These are phyloP conservation scores for Malacoraja senta DNA, from an alignment of 2,797 vertebrate species.

Conservation along the genomic window DNA sequence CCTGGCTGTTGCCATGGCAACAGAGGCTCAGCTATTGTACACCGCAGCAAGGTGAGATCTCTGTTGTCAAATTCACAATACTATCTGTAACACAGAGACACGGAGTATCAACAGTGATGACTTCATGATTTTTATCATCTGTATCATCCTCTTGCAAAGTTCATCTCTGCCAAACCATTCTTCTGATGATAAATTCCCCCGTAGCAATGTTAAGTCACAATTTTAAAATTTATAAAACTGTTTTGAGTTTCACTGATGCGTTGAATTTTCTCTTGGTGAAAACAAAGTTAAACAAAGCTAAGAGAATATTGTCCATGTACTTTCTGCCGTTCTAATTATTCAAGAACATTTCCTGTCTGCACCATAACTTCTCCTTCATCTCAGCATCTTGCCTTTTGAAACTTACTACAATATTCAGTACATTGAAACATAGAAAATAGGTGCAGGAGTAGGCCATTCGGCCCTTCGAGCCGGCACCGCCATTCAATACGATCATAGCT, in stretches of 20 bases:
- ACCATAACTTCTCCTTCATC: not conserved
- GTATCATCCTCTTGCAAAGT: not conserved
- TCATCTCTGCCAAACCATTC: not conserved
- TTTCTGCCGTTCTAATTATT: not conserved
- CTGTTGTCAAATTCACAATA: slow-evolving; percentile 18
- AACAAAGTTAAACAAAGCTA: not conserved
- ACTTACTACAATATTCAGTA: not conserved
- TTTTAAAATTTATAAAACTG: not conserved
- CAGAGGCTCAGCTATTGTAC: not conserved
- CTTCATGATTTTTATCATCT: not conserved
- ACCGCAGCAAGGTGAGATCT: not conserved
- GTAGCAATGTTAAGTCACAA: not conserved
- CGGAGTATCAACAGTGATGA: not conserved
- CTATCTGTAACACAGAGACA: not conserved
- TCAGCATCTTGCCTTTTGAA: not conserved
- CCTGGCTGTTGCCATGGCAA: slow-evolving; percentile 18
- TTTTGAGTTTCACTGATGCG: not conserved
- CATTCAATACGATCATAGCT: too few species aligned
- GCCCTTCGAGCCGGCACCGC: too few species aligned
- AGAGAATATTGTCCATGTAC: not conserved
- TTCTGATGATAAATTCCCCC: not conserved
- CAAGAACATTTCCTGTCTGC: not conserved
- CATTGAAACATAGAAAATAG: too few species aligned
- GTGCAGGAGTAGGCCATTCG: too few species aligned
- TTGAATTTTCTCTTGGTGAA: not conserved